These are phyloP conservation scores for Plutomurus gul DNA, from an alignment of 1,140 invertebrate genomes.

Conservation along the genomic window DNA sequence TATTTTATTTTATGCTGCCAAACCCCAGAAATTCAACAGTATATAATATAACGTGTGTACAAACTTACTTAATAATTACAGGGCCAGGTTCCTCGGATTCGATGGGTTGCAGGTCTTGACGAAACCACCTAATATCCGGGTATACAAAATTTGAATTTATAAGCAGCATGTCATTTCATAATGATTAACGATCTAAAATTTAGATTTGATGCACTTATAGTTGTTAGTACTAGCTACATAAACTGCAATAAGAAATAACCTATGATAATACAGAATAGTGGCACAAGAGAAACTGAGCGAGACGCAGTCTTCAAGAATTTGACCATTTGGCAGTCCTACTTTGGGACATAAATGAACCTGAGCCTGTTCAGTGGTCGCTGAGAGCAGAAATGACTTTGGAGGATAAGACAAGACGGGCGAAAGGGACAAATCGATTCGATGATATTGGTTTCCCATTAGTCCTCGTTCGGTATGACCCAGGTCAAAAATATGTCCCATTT, in stretches of 20 bases:
- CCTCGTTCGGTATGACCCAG: conserved; percentile 86
- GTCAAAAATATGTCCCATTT: conserved; percentile 93
- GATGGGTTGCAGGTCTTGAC: background rate
- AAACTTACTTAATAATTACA: conserved; percentile 1
- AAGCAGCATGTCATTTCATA: too few species aligned
- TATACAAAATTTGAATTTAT: too few species aligned
- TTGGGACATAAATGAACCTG: conserved; percentile 42
- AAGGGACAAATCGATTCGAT: conserved; percentile 69
- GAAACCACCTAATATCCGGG: conserved; percentile 14
- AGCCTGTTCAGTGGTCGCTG: conserved; percentile 16
- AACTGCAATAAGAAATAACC: background rate
- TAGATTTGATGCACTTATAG: too few species aligned
- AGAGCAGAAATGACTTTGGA: conserved; percentile 21
- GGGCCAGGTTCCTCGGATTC: conserved; percentile 4
- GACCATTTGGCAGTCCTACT: conserved; percentile 46
- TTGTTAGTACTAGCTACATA: too few species aligned
- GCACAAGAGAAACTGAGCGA: conserved; percentile 46
- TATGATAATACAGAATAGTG: conserved; percentile 46
- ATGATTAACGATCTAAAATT: too few species aligned
- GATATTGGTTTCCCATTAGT: conserved; percentile 93
- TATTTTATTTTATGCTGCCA: too few species aligned
- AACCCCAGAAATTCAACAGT: background rate
- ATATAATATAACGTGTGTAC: background rate
- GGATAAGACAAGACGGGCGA: conserved; percentile 45
- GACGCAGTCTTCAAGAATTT: conserved; percentile 43